phyloP scores from a whole-genome alignment of 2,113 vertebrate genomes.

The Sterrhoptilus dennistouni region DNA sequence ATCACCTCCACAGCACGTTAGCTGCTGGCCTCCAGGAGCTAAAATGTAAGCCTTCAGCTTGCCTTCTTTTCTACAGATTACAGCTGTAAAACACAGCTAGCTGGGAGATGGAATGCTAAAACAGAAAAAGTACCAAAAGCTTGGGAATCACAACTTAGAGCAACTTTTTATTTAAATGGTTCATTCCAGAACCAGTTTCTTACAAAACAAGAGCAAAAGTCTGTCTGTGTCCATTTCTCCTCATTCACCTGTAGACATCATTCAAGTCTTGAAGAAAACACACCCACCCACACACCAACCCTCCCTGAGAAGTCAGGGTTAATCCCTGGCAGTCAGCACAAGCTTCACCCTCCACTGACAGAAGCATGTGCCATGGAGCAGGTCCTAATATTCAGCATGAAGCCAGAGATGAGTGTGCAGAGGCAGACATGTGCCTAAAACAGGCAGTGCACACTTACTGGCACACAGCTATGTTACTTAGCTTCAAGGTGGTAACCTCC shows the following conservation, averaged over 20 bases:
- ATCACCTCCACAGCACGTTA: background rate
- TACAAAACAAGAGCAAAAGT: background rate
- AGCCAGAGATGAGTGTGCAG: background rate
- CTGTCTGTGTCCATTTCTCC: background rate
- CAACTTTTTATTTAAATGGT: background rate
- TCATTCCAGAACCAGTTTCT: background rate
- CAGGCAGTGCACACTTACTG: background rate
- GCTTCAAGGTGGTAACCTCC: background rate
- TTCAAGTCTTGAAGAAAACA: background rate
- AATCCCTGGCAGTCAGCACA: background rate
- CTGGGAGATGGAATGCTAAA: background rate
- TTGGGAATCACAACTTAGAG: background rate
- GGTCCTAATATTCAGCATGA: background rate
- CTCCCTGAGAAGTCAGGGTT: background rate
- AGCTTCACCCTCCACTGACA: background rate
- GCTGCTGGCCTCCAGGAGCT: background rate
- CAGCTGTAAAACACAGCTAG: background rate
- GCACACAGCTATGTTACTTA: background rate
- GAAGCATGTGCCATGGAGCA: background rate
- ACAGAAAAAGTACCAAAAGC: background rate
- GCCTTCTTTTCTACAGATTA: background rate
- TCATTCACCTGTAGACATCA: background rate
- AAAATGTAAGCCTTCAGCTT: background rate
- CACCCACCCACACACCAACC: fast-evolving
- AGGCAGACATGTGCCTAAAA: background rate